Percentiles rank a stretch among this genome's conserved stretches.
These are phyloP conservation scores for Chironomus striatipennis DNA, from an alignment of 1,140 invertebrate species.

Conservation along the genomic window DNA sequence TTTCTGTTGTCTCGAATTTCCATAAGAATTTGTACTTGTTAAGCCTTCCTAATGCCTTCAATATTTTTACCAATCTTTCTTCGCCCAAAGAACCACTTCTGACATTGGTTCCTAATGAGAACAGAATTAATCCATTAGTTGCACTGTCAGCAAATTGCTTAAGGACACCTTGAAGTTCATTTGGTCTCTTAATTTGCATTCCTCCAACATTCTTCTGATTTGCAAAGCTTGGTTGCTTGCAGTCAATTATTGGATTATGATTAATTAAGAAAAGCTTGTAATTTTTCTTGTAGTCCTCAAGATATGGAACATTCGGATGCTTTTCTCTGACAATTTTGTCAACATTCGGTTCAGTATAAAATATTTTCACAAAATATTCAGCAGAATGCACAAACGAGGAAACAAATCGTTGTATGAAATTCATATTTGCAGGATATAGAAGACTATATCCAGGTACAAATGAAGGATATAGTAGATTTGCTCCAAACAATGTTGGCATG, in stretches of 20 bases:
- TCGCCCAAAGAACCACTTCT: constrained; percentile 43
- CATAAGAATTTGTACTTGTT: constrained; percentile 50
- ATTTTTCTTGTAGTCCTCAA: not conserved
- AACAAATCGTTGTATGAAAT: not conserved
- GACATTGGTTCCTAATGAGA: constrained; percentile 54
- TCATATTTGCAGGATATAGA: not conserved
- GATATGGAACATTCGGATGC: not conserved
- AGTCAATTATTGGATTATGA: not conserved
- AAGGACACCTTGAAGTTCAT: constrained; percentile 40
- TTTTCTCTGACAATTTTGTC: not conserved
- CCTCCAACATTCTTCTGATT: constrained; percentile 50
- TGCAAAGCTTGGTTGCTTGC: constrained; percentile 26
- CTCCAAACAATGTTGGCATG: not conserved
- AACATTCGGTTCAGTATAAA: not conserved
- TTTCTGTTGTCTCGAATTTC: constrained; percentile 50
- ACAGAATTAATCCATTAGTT: constrained; percentile 49
- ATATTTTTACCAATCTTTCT: constrained; percentile 42
- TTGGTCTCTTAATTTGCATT: constrained; percentile 40
- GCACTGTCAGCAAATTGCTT: constrained; percentile 47
- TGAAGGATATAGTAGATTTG: not conserved
- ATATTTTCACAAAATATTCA: too few relatives aligned
- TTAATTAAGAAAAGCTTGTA: not conserved
- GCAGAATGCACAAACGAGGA: not conserved
- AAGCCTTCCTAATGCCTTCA: constrained; percentile 46
- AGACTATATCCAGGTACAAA: not conserved